Percentiles rank a stretch among this genome's conserved stretches.
phyloP scores from a whole-genome alignment of 2,113 vertebrate genomes.

The Leptobrachium leishanense region DNA sequence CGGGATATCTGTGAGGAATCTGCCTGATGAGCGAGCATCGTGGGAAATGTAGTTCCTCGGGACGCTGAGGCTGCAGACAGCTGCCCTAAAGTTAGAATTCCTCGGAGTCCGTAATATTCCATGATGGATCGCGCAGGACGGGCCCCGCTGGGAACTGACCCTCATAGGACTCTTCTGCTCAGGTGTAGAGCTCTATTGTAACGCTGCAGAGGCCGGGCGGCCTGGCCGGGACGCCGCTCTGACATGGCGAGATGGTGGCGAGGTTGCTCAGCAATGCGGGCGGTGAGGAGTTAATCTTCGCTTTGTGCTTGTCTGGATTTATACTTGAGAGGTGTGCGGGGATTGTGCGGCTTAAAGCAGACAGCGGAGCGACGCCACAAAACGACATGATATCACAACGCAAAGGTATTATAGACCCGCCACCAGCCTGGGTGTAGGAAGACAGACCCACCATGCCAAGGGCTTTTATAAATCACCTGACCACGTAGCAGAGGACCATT shows the following conservation, averaged over 20 bases:
- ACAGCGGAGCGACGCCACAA: constrained; percentile 2
- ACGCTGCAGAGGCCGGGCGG: not conserved
- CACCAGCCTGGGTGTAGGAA: too few relatives aligned
- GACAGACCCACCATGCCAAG: too few relatives aligned
- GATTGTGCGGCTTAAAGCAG: constrained; percentile 24
- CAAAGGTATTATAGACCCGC: not conserved
- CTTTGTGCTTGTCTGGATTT: constrained; percentile 18
- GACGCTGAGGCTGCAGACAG: too few relatives aligned
- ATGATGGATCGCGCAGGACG: not conserved
- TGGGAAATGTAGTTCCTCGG: too few relatives aligned
- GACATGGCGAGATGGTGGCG: not conserved
- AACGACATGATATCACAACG: constrained; percentile 24
- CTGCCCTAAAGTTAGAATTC: too few relatives aligned
- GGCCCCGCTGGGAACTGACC: not conserved
- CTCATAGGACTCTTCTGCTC: not conserved
- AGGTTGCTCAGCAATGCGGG: not conserved
- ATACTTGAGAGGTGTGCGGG: constrained; percentile 19
- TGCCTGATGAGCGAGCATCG: too few relatives aligned
- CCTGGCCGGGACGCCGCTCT: too few relatives aligned
- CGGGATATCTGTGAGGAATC: too few relatives aligned
- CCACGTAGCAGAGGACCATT: too few relatives aligned
- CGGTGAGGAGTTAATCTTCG: constrained; percentile 11
- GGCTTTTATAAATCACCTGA: too few relatives aligned
- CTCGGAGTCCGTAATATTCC: too few relatives aligned
- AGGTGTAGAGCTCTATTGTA: not conserved